Evolutionary conservation across 2,113 vertebrate genomes (phyloP).

Genomic region (Sigmodon hispidus): DNA sequence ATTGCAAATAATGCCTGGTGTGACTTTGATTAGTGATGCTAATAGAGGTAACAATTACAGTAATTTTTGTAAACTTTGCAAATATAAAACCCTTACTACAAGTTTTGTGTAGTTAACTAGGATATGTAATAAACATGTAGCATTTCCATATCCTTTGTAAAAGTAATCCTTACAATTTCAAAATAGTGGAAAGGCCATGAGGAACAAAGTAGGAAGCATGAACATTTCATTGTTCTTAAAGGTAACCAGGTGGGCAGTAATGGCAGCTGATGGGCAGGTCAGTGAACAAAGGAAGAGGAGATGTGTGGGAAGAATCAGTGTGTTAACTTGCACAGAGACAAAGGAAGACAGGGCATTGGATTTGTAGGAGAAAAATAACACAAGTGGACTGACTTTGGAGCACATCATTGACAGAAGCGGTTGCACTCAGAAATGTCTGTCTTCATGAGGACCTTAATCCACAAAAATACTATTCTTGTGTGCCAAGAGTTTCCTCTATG

Average conservation of each 20-base stretch:
- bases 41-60: background rate
- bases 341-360: background rate
- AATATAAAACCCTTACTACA: background rate
- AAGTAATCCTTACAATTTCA: background rate
- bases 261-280: background rate
- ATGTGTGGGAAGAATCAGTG: background rate
- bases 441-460: background rate
- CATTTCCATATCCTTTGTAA: background rate
- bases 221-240: background rate
- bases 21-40: background rate
- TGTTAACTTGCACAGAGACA: background rate
- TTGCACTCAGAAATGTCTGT: background rate
- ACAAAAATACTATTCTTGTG: background rate
- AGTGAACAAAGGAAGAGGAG: background rate
- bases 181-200: background rate
- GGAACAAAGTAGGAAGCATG: background rate
- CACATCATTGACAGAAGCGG: background rate
- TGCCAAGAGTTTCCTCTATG: background rate
- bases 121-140: background rate
- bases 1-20: slow-evolving; percentile 2
- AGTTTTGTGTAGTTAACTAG: background rate
- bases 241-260: background rate
- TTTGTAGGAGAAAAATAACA: background rate
- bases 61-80: slow-evolving; percentile 9
- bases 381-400: background rate